Conservation (phyloP, 2,797 vertebrate genomes). For the Argentina silus region DNA sequence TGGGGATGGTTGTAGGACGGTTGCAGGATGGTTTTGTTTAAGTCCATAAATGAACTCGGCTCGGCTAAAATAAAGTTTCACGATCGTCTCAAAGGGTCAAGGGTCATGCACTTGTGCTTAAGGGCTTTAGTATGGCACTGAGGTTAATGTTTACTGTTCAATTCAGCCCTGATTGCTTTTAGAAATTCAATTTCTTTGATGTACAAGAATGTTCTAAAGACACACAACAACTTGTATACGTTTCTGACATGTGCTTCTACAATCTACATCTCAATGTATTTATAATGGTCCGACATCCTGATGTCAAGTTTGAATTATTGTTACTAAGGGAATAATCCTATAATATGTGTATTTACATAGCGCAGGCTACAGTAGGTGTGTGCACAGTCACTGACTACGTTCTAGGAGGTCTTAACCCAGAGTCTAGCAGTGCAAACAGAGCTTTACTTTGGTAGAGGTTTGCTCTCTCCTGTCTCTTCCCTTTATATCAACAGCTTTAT, state of each 20-base stretch:
- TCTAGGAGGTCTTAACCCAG: slow-evolving; percentile 17
- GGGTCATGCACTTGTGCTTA: slow-evolving; percentile 55
- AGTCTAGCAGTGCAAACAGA: slow-evolving; percentile 28
- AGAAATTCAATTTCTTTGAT: not conserved
- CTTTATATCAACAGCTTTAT: slow-evolving; percentile 7
- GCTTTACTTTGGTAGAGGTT: slow-evolving; percentile 5
- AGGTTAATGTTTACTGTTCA: slow-evolving; percentile 38
- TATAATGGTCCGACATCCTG: slow-evolving; percentile 15
- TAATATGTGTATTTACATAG: slow-evolving; percentile 34
- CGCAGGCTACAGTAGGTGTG: not conserved
- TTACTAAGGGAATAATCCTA: slow-evolving; percentile 4
- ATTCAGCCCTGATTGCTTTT: slow-evolving; percentile 23
- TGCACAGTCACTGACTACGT: not conserved
- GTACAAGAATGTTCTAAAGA: slow-evolving; percentile 16
- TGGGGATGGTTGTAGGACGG: slow-evolving; percentile 4
- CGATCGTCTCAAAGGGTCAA: slow-evolving; percentile 14
- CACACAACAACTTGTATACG: slow-evolving; percentile 1
- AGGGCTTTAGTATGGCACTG: slow-evolving; percentile 36
- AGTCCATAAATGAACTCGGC: not conserved
- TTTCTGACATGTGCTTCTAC: slow-evolving; percentile 19
- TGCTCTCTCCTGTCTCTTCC: not conserved
- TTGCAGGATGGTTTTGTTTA: not conserved
- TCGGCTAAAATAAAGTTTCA: not conserved
- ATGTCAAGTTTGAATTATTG: slow-evolving; percentile 2
- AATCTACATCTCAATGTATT: slow-evolving; percentile 15